These are phyloP conservation scores for Amphimedon queenslandica DNA, from an alignment of 37 sponge, comb jelly and placozoan species.

Conservation along the genomic window DNA sequence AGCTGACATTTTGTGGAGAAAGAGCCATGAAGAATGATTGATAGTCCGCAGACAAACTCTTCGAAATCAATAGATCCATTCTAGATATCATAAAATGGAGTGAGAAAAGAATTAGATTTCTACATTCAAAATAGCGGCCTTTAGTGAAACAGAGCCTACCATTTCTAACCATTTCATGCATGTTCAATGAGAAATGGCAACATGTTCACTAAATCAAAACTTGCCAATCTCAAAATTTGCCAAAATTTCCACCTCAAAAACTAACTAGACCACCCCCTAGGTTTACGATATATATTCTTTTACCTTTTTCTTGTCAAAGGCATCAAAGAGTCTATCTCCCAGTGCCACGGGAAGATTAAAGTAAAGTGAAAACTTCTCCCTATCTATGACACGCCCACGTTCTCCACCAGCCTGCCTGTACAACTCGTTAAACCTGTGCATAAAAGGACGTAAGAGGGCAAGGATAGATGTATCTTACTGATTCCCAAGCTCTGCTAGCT, in stretches of 20 bases:
- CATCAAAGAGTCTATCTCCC: slow-evolving; percentile 83
- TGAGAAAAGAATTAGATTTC: too few species aligned
- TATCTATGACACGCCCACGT: slow-evolving; percentile 65
- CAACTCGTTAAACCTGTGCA: slow-evolving; percentile 36
- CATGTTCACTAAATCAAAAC: too few species aligned
- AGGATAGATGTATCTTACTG: background rate
- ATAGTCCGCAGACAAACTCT: slow-evolving; percentile 86
- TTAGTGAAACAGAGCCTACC: too few species aligned
- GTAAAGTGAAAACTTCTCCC: slow-evolving; percentile 63
- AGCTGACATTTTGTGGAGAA: slow-evolving; percentile 68
- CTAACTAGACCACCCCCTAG: background rate
- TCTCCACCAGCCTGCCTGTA: slow-evolving; percentile 52
- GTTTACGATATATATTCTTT: background rate
- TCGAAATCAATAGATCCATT: slow-evolving; percentile 76
- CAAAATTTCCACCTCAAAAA: too few species aligned
- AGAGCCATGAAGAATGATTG: slow-evolving; percentile 75
- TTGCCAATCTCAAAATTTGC: too few species aligned
- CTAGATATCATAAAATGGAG: slow-evolving; percentile 16
- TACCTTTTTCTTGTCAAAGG: slow-evolving; percentile 82
- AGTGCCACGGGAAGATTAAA: slow-evolving; percentile 64
- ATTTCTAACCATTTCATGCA: too few species aligned
- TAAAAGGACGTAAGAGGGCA: background rate
- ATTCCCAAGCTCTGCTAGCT: background rate
- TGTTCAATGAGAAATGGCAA: too few species aligned
- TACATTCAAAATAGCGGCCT: too few species aligned